Evolutionary conservation across 2,888 invertebrate genomes (phyloP), one percentile per base, ranked within the genome.

Genomic region (Ophion obscuratus): DNA sequence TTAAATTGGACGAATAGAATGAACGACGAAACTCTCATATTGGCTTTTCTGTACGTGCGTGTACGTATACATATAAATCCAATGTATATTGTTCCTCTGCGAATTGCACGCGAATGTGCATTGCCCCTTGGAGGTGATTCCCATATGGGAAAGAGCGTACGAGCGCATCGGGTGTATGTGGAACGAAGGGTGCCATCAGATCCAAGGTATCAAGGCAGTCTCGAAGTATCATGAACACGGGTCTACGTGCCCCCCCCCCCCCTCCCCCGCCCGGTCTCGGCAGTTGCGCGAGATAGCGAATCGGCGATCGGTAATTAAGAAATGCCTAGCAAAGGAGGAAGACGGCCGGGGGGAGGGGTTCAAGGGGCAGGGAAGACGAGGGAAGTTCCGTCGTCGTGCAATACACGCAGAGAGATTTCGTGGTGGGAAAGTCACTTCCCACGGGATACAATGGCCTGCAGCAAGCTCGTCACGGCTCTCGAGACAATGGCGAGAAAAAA

Each of bases 371-470:
- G 24, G 17, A 14, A 3, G 53, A 17, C 57, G 70, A 66, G 83
- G 27, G 24, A 70, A 79, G 53, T 76, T 59, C 24, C 75, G 83
- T 67, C 75, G 40, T 71, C 79, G 84, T 68, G 79, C 79, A 82
- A 82, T 79, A 77, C 76, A 44, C 70, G 17, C 64, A 44, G 74
- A 74, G 57, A 68, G 80, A 62, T 76, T 66, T 70, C 73, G 77
- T 78, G 81, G 88, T 87, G 88, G 87, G 86, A 89, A 88, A 87
- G 78, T 61, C 62, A 53, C 76, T 88, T 88, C 88, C 82, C 87
- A 88, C 89, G 87, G 84, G 88, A 86, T 81, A 90, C 90, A 90
- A 89, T 87, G 81, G 81, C 78, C 67, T 70, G 74, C 70, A 77
- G 83, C 70, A 70, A 66, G 81, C 74, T 75, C 75, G 73, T 74